Conservation (phyloP, 2,113 vertebrate species). For the Xerus inauris region DNA sequence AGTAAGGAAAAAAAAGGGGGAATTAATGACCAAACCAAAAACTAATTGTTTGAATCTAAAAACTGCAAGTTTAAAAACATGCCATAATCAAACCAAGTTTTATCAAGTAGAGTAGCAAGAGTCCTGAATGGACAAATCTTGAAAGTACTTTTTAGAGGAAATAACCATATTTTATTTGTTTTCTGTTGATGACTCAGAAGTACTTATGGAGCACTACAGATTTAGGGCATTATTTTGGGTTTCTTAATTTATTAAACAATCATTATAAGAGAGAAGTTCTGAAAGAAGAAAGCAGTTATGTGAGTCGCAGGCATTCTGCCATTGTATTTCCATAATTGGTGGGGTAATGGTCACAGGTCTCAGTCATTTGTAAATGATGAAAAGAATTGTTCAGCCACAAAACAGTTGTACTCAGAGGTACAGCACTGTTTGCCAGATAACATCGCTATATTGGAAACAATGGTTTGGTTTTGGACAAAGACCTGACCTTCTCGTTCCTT, state of each 20-base stretch:
- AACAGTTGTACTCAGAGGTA: too few relatives aligned
- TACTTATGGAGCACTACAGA: neutral
- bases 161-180: neutral
- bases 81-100: neutral
- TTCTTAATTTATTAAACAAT: neutral
- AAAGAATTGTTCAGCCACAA: neutral
- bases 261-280: neutral
- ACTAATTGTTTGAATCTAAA: neutral
- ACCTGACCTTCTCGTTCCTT: neutral
- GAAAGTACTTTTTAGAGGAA: neutral
- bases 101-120: neutral
- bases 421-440: neutral
- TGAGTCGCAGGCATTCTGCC: neutral
- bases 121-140: neutral
- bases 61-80: neutral
- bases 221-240: neutral
- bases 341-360: neutral
- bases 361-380: neutral
- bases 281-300: neutral
- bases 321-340: neutral
- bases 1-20: fast-evolving
- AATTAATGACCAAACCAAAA: neutral
- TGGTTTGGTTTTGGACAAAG: neutral
- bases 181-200: neutral
- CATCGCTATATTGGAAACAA: neutral